Base-by-base conservation (phyloP, 2,113 vertebrate species). In the Atrichornis clamosus region DNA sequence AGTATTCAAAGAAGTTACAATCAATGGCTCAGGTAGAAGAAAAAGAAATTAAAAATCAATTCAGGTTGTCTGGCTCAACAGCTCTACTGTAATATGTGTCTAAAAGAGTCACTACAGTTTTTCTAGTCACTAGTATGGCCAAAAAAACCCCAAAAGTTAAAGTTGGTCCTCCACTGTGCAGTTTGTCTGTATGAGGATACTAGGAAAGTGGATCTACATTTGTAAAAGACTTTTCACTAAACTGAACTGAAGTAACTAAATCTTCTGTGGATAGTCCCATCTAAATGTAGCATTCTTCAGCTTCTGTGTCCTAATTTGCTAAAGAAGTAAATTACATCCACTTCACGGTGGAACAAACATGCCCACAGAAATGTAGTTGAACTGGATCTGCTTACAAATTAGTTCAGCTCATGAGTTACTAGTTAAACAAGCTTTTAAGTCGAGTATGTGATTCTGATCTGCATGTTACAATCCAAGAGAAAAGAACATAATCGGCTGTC, bases 81-180 rank as follows among this genome's bases (percentile, higher is more conserved):
- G 16, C 20, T 59, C 22, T 9, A 1, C 19, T 53, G 13, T 50
- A 62, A 35, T 15, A 35, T 0, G 0, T 24, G 39, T 64, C 68
- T 64, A 30, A 63, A 86, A 77, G 50, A 65, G 46, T 18, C 69
- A 47, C 18, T 46, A 1, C 2, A 68, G 7, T 46, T 95, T 74
- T 84, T 77, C 39, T 60, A 64, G 44, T 87, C 37, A 32, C 20
- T 55, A 81, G 23, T 7, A 5, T 19, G 6, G 26, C 2, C 17
- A 32, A 68, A 65, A 37, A 28, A 8, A 0, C 0, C 7, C 4
- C 23, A 13, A 23, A 80, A 70, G 13, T 32, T 72, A 24, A 67
- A 72, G 33, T 3, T 64, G 26, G 26, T 77, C 82, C 35, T 81
- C 30, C 46, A 39, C 30, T 52, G 30, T 2, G 2, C 80, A 23